phyloP scores from a whole-genome alignment of 2,888 invertebrate genomes.

The Acanthosepion esculentum region DNA sequence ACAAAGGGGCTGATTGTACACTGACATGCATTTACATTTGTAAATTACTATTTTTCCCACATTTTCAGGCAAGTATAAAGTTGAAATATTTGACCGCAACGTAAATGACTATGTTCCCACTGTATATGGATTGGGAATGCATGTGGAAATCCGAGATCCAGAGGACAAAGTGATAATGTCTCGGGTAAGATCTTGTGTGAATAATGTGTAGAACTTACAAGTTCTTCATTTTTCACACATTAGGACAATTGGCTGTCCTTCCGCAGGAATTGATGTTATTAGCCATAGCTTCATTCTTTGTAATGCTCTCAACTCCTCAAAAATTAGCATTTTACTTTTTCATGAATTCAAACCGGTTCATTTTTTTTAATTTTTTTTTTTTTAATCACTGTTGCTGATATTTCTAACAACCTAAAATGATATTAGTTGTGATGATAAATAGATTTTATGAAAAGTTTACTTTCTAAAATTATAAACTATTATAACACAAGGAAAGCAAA shows the following conservation, averaged over 20 bases:
- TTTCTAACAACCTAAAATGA: too few relatives aligned
- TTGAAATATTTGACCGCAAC: slow-evolving; percentile 95
- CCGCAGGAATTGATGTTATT: background rate
- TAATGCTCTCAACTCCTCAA: background rate
- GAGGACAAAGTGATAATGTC: slow-evolving; percentile 96
- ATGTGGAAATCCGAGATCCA: slow-evolving; percentile 85
- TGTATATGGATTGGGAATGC: slow-evolving; percentile 89
- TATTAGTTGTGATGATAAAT: too few relatives aligned
- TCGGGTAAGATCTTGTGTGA: slow-evolving; percentile 79
- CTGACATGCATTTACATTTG: background rate
- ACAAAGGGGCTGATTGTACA: background rate
- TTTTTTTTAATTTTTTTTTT: background rate
- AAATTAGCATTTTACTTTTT: background rate
- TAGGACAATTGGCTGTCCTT: background rate
- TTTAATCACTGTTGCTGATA: too few relatives aligned
- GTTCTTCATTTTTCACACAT: background rate
- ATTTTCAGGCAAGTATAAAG: slow-evolving; percentile 92
- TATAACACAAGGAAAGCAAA: too few relatives aligned
- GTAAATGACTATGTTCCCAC: slow-evolving; percentile 97
- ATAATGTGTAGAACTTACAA: background rate
- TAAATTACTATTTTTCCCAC: slow-evolving; percentile 17
- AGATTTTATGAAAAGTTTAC: too few relatives aligned
- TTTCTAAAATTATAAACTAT: too few relatives aligned
- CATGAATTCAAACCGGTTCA: background rate
- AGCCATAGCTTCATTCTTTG: background rate